A percentile compares a stretch with the other conserved stretches of the same genome.
Conservation (phyloP, 2,113 vertebrate genomes). For the Deroptyus accipitrinus region DNA sequence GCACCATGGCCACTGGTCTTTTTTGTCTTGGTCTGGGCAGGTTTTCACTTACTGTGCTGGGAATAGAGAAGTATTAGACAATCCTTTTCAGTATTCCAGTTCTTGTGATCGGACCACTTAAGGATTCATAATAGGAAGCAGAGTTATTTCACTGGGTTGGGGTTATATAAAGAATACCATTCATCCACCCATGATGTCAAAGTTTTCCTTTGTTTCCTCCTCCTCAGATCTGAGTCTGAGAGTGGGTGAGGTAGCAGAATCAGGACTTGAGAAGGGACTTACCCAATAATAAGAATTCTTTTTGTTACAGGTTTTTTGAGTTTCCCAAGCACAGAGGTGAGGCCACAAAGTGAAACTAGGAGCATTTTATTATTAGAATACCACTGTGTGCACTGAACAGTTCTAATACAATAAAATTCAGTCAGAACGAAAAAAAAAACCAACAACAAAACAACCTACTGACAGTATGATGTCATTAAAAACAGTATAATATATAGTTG, state of each 20-base stretch:
- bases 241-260: neutral
- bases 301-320: neutral
- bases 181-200: neutral
- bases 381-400: neutral
- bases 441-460: no score
- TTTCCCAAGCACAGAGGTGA: neutral
- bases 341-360: neutral
- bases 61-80: neutral
- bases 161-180: neutral
- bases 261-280: neutral
- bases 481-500: neutral
- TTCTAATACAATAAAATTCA: neutral
- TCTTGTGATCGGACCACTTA: neutral
- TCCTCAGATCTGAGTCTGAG: neutral
- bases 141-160: neutral
- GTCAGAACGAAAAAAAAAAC: neutral
- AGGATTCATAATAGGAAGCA: neutral
- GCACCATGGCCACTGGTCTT: neutral
- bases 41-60: neutral
- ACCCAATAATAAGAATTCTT: neutral
- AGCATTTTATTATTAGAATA: neutral
- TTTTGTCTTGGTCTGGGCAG: neutral
- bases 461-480: neutral
- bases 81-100: neutral
- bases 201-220: neutral